A percentile compares a stretch with the other conserved stretches of the same genome.
Evolutionary conservation across 1,140 invertebrate species (phyloP).

Genomic region (Drosophila rufa): DNA sequence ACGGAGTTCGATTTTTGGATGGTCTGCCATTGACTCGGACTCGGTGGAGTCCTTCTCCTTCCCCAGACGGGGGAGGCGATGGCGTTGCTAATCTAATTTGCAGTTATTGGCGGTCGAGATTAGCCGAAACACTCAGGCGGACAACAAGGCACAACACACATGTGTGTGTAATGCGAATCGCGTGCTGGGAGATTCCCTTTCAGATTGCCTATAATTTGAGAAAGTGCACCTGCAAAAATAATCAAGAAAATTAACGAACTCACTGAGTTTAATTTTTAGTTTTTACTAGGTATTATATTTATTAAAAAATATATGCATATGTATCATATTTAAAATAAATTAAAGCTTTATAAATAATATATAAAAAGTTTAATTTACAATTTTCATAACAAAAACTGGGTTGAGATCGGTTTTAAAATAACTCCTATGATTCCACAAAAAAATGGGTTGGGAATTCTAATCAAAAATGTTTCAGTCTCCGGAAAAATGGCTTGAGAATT

Average conservation of each 20-base stretch:
- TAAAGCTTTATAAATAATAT: neutral
- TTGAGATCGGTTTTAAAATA: neutral
- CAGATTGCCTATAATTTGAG: constrained; percentile 60
- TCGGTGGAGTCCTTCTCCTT: constrained; percentile 12
- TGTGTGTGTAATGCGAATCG: constrained; percentile 69
- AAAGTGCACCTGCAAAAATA: constrained; percentile 5
- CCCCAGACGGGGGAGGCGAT: neutral
- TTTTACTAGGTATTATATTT: neutral
- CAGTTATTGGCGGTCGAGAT: constrained; percentile 76
- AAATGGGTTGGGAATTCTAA: neutral
- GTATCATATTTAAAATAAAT: neutral
- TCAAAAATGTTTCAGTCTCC: too few relatives aligned
- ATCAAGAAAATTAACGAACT: too few relatives aligned
- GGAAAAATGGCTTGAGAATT: neutral
- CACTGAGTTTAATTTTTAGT: neutral
- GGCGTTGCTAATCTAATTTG: constrained; percentile 80
- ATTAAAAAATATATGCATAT: neutral
- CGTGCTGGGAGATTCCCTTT: constrained; percentile 58
- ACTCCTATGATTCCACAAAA: neutral
- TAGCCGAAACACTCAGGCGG: constrained; percentile 40
- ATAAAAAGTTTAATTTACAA: neutral
- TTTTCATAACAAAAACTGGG: too few relatives aligned
- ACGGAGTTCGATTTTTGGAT: constrained; percentile 6
- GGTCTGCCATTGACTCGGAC: constrained; percentile 19
- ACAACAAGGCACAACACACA: constrained; percentile 29